Conservation (phyloP, 2,797 vertebrate genomes). For the Furcifer pardalis region DNA sequence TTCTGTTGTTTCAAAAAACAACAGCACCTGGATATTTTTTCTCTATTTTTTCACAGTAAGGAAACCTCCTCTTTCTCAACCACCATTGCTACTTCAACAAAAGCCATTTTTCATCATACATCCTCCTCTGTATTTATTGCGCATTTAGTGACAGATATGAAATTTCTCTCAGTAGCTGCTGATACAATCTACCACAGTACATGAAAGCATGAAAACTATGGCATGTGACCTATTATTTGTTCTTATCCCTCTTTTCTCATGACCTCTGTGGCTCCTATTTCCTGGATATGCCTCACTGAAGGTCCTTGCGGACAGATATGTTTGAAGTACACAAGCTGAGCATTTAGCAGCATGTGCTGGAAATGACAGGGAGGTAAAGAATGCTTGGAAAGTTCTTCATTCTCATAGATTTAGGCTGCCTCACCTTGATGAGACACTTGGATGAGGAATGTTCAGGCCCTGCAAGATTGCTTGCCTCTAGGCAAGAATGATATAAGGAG, state of each 20-base stretch:
- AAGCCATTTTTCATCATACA: slow-evolving; percentile 42
- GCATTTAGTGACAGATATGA: slow-evolving; percentile 54
- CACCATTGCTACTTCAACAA: slow-evolving; percentile 39
- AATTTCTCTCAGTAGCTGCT: slow-evolving; percentile 55
- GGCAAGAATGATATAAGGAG: no score
- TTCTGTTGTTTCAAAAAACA: slow-evolving; percentile 51
- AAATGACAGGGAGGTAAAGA: no score
- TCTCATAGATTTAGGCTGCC: no score
- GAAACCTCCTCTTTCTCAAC: slow-evolving; percentile 36
- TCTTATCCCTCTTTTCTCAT: not conserved
- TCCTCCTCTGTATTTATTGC: slow-evolving; percentile 54
- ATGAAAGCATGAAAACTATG: not conserved
- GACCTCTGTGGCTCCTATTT: not conserved
- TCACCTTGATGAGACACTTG: no score
- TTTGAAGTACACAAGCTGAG: not conserved
- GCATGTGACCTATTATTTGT: not conserved
- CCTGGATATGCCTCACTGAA: not conserved
- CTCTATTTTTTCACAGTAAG: slow-evolving; percentile 49
- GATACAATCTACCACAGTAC: slow-evolving; percentile 56
- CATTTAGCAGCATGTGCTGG: no score
- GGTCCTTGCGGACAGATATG: not conserved
- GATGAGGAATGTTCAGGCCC: no score
- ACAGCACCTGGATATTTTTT: slow-evolving; percentile 14
- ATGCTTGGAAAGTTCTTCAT: no score
- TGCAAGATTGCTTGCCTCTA: no score